Percentiles rank a stretch among this genome's conserved stretches.
phyloP scores from a whole-genome alignment of 2,888 invertebrate genomes.

The Drosophila suboccidentalis region DNA sequence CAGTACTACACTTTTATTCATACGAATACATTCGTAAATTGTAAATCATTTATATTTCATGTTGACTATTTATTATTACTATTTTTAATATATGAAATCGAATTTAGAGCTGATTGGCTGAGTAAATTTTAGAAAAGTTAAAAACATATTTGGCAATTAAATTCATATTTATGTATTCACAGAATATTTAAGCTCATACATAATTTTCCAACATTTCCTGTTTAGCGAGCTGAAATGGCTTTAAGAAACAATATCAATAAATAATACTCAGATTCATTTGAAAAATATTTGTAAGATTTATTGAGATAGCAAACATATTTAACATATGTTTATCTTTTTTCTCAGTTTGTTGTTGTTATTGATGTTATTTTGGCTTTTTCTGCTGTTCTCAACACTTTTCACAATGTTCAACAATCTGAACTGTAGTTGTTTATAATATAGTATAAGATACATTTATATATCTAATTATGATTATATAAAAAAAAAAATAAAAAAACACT shows the following conservation, averaged over 20 bases:
- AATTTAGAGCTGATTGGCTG: too few species aligned
- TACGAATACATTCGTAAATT: not conserved
- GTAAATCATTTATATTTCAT: too few species aligned
- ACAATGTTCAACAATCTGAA: conserved; percentile 25
- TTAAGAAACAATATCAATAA: not conserved
- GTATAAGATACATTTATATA: conserved; percentile 21
- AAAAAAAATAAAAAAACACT: conserved; percentile 35
- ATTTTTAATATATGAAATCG: too few species aligned
- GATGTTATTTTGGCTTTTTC: conserved; percentile 51
- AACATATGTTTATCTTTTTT: conserved; percentile 14
- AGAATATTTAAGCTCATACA: not conserved
- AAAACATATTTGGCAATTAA: not conserved
- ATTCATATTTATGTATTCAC: not conserved
- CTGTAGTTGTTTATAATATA: conserved; percentile 17
- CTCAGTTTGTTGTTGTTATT: conserved; percentile 16
- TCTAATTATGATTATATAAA: conserved; percentile 25
- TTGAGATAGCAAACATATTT: conserved; percentile 51
- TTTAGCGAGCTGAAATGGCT: not conserved
- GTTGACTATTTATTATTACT: too few species aligned
- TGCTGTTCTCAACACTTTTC: conserved; percentile 31
- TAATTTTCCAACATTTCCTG: not conserved
- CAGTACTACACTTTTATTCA: not conserved
- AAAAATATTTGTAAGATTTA: conserved; percentile 51
- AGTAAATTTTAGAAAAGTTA: too few species aligned
- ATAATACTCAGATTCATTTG: conserved; percentile 7